A percentile compares a stretch with the other conserved stretches of the same genome.
These are phyloP conservation scores for Linepithema humile DNA, from an alignment of 1,140 invertebrate species.

Conservation along the genomic window DNA sequence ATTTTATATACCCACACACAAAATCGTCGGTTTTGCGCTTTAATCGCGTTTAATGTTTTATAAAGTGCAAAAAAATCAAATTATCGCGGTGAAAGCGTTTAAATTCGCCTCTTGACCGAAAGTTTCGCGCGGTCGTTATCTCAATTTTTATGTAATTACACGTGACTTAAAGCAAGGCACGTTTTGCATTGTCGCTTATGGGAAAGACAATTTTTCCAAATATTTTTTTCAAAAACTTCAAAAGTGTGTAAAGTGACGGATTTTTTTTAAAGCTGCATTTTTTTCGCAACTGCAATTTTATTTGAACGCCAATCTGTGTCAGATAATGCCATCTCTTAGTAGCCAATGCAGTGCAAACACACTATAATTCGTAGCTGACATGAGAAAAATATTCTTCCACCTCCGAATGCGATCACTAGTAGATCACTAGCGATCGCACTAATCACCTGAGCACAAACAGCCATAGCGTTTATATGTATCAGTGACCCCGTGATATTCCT, in stretches of 20 bases:
- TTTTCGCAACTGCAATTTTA: neutral
- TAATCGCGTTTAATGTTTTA: neutral
- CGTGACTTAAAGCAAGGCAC: neutral
- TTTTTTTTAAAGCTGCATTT: neutral
- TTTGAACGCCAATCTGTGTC: neutral
- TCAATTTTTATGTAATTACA: neutral
- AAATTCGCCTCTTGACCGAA: neutral
- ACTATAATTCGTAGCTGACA: conserved; percentile 26
- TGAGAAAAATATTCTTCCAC: neutral
- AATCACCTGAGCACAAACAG: conserved; percentile 48
- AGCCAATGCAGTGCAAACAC: conserved; percentile 15
- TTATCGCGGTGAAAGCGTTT: neutral
- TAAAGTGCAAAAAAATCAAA: neutral
- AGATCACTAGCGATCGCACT: conserved; percentile 14
- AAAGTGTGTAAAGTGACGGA: neutral
- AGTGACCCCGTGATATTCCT: neutral
- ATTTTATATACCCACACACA: conserved; percentile 49
- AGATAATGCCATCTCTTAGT: conserved; percentile 19
- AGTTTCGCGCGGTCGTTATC: neutral
- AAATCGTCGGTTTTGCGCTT: neutral
- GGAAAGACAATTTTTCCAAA: neutral
- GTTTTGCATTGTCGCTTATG: neutral
- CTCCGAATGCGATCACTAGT: too few relatives aligned
- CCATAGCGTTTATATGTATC: neutral
- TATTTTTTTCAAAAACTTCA: too few relatives aligned